Evolutionary conservation across 2,888 invertebrate species (phyloP).

Genomic region (Tiphia femorata): DNA sequence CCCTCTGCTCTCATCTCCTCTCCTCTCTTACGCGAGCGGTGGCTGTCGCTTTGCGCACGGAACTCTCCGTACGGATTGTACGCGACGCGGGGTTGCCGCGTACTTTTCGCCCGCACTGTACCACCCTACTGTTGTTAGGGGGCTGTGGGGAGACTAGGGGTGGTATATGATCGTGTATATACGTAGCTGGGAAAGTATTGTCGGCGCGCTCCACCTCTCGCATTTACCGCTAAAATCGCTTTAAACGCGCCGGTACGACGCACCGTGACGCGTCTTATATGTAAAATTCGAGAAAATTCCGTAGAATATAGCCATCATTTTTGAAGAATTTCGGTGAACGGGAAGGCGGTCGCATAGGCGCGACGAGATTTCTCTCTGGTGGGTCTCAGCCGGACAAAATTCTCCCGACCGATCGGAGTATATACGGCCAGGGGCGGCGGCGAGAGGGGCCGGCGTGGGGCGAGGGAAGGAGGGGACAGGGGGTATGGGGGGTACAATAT

Average conservation of each 20-base stretch:
- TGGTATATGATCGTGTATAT: conserved; percentile 70
- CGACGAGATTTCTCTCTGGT: conserved; percentile 59
- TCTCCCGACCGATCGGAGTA: conserved; percentile 63
- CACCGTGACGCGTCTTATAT: conserved; percentile 34
- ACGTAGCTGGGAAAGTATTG: conserved; percentile 66
- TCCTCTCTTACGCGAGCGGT: conserved; percentile 34
- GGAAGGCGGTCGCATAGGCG: conserved; percentile 32
- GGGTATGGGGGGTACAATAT: conserved; percentile 65
- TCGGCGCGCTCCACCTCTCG: conserved; percentile 66
- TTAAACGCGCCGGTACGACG: too few relatives aligned
- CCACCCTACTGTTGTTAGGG: conserved; percentile 69
- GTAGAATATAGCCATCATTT: conserved; percentile 56
- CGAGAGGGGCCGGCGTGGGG: conserved; percentile 47
- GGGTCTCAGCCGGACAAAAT: conserved; percentile 61
- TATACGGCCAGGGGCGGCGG: conserved; percentile 67
- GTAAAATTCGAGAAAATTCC: conserved; percentile 59
- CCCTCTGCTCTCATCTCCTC: conserved; percentile 25
- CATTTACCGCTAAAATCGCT: conserved; percentile 59
- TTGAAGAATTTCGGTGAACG: conserved; percentile 54
- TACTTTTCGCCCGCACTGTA: conserved; percentile 65
- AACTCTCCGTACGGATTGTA: conserved; percentile 52
- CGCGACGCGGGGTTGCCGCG: conserved; percentile 45
- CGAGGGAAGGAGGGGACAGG: too few relatives aligned
- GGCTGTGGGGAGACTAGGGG: conserved; percentile 67
- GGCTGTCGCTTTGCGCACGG: conserved; percentile 30